Conservation (phyloP, 2,888 invertebrate genomes). For the Flexamia atlantica region DNA sequence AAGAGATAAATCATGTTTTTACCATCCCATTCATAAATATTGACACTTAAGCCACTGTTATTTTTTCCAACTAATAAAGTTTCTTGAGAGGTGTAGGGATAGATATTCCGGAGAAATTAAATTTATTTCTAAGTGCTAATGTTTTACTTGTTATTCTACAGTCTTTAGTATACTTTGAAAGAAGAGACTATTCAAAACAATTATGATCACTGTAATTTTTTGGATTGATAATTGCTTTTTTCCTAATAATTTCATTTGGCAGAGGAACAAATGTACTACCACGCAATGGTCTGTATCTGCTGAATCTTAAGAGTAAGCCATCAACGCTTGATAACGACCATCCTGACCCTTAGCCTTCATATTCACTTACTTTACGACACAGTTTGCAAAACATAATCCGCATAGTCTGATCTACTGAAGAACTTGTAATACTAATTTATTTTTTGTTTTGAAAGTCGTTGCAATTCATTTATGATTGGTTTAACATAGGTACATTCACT, state of each 20-base stretch:
- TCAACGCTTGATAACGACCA: slow-evolving; percentile 33
- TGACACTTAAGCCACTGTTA: not conserved
- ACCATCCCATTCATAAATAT: slow-evolving; percentile 34
- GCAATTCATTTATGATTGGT: too few species aligned
- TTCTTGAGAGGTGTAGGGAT: slow-evolving; percentile 46
- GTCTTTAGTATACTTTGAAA: slow-evolving; percentile 27
- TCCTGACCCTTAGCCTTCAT: slow-evolving; percentile 39
- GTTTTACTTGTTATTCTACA: slow-evolving; percentile 10
- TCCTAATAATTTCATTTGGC: slow-evolving; percentile 1
- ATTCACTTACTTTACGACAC: slow-evolving; percentile 8
- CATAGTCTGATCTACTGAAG: too few species aligned
- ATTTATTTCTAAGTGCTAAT: not conserved
- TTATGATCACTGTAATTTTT: slow-evolving; percentile 37
- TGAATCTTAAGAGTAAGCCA: slow-evolving; percentile 24
- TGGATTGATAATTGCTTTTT: slow-evolving; percentile 46
- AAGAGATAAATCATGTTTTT: slow-evolving; percentile 17
- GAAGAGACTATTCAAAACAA: slow-evolving; percentile 41
- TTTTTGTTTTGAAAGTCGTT: too few species aligned
- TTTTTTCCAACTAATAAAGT: slow-evolving; percentile 28
- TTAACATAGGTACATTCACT: too few species aligned
- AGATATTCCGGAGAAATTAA: slow-evolving; percentile 25
- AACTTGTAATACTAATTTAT: too few species aligned
- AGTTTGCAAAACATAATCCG: too few species aligned
- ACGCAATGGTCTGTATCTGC: not conserved
- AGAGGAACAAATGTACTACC: slow-evolving; percentile 4